Percentiles rank a stretch among this genome's conserved stretches.
phyloP scores from a whole-genome alignment of 2,888 invertebrate species.

The Cephus spinipes region DNA sequence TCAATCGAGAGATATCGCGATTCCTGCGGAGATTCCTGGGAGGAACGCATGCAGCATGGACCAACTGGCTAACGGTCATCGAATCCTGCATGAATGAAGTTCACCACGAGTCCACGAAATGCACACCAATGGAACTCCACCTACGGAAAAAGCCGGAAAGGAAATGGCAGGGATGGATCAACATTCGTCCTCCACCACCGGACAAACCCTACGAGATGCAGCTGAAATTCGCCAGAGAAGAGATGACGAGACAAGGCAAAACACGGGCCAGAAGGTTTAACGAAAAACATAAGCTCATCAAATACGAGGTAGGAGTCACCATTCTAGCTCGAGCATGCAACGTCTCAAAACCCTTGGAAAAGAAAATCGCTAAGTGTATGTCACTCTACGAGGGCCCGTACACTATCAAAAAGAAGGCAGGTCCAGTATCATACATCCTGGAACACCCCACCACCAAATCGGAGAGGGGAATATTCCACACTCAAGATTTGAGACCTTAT shows the following conservation, averaged over 20 bases:
- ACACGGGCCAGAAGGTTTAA: slow-evolving; percentile 12
- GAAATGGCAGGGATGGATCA: background rate
- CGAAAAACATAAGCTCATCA: background rate
- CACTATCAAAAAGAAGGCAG: slow-evolving; percentile 5
- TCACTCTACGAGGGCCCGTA: slow-evolving; percentile 26
- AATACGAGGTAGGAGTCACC: slow-evolving; percentile 12
- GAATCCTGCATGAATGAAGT: slow-evolving; percentile 11
- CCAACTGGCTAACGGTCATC: background rate
- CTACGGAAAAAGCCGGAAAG: slow-evolving; percentile 6
- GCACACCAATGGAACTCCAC: slow-evolving; percentile 12
- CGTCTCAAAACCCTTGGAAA: slow-evolving; percentile 4
- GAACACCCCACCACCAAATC: background rate
- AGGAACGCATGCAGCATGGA: background rate
- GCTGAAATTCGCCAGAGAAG: background rate
- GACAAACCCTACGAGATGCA: background rate
- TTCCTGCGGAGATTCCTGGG: too few relatives aligned
- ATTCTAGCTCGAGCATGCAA: slow-evolving; percentile 21
- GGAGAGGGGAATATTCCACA: slow-evolving; percentile 11
- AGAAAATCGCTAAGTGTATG: slow-evolving; percentile 22
- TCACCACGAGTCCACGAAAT: slow-evolving; percentile 9
- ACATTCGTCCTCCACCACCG: too few relatives aligned
- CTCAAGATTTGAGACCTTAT: too few relatives aligned
- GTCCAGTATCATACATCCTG: background rate
- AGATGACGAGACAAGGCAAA: slow-evolving; percentile 8
- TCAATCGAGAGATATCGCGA: too few relatives aligned